Evolutionary conservation across 2,797 vertebrate species (phyloP), one percentile per base, ranked within the genome.

Genomic region (Alauda arvensis): DNA sequence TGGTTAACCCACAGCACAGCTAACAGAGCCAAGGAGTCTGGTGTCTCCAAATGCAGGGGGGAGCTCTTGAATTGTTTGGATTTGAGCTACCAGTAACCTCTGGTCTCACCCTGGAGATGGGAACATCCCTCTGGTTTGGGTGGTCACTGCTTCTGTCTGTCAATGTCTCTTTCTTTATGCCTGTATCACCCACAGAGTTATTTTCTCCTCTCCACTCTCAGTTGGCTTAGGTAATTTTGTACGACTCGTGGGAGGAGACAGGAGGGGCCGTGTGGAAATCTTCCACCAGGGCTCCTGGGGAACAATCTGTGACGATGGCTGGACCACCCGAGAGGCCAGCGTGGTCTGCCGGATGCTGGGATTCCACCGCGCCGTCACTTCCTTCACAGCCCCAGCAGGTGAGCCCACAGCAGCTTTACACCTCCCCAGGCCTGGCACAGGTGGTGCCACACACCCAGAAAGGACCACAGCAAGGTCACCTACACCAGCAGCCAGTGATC

Each of bases 291-390:
- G 83, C 0, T 0, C 6, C 8, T 99, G 98, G 98, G 98, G 98
- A 8, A 99, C 98, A 0, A 96, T 99, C 37, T 99, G 99, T 48
- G 98, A 98, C 0, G 98, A 99, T 21, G 5, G 0, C 39, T 99
- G 98, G 91, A 93, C 93, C 46, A 1, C 0, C 1, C 1, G 31
- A 1, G 98, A 98, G 3, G 97, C 94, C 6, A 62, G 8, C 0
- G 98, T 99, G 9, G 92, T 98, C 94, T 99, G 98, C 88, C 43
- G 75, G 9, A 92, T 93, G 92, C 31, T 93, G 80, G 98, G 98
- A 8, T 99, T 93, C 94, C 78, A 3, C 7, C 26, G 2, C 0
- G 96, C 88, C 0, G 1, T 6, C 4, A 0, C 37, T 0, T 1
- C 57, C 51, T 95, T 37, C 85, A 93, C 33, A 3, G 92, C 95